phyloP scores from a whole-genome alignment of 1,140 invertebrate species.

The Pseudomyrmex concolor region DNA sequence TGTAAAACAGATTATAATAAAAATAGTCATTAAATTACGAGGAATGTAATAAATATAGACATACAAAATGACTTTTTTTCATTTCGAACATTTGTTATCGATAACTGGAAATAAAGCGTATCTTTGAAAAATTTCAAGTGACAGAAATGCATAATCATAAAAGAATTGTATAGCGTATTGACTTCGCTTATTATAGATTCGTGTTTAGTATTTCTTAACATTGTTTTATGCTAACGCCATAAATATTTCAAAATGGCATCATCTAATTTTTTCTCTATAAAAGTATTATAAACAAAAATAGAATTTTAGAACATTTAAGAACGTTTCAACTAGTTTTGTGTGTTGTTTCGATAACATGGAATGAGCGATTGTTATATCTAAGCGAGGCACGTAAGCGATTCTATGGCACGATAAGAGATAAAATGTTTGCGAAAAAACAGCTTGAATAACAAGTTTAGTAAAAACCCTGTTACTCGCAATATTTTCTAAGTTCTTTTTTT shows the following conservation, averaged over 20 bases:
- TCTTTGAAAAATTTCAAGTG: background rate
- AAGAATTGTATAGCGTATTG: background rate
- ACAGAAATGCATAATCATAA: constrained; percentile 4
- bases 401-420: background rate
- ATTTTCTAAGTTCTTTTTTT: background rate
- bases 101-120: background rate
- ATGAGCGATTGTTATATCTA: background rate
- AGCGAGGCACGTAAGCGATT: background rate
- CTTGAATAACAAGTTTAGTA: background rate
- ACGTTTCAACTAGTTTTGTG: background rate
- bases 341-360: background rate
- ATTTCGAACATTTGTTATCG: constrained; percentile 9
- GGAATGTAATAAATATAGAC: constrained; percentile 18
- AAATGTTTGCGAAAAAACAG: background rate
- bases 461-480: background rate
- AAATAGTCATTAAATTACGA: background rate
- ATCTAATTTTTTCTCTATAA: too few relatives aligned
- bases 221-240: too few relatives aligned
- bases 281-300: too few relatives aligned
- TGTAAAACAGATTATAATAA: background rate
- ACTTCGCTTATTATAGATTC: too few relatives aligned
- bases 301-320: too few relatives aligned
- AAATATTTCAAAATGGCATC: too few relatives aligned
- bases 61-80: background rate
- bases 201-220: too few relatives aligned